Evolutionary conservation across 1,140 invertebrate genomes (phyloP), one percentile per base, ranked within the genome.

Genomic region (Choristoneura fumiferana): DNA sequence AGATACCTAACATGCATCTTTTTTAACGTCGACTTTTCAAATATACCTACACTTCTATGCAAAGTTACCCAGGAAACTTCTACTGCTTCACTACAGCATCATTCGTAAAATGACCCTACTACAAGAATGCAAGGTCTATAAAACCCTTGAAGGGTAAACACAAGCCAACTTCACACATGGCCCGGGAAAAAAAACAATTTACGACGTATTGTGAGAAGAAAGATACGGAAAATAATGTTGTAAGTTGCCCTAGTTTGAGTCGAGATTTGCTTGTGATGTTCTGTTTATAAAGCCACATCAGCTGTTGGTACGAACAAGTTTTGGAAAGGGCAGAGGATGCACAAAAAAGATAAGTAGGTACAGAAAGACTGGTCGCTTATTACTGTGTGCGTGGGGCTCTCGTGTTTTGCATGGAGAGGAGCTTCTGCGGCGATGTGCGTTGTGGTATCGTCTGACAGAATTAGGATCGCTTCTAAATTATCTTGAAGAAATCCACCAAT

Each of bases 71-170:
- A 29, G 22, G 22, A 29, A 29, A 29, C 6, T 29, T 29, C 22
- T 29, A 29, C 22, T 3, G 22, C 22, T 29, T 29, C 22, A 3
- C 22, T 29, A 2, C 22, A 22, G 29, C 18, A 33, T 29, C 43
- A n/a, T 18, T 49, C 12, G 3, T 22, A 29, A 49, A 49, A 49
- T 49, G 43, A 49, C 43, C 43, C 43, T 49, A 22, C 40, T 1
- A 5, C 4, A 12, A 22, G 10, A 45, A 49, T 18, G 18, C 43
- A 49, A 49, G 43, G 43, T 49, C 43, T 49, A 29, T 22, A 29
- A 49, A 49, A 49, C 43, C 43, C 12, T 12, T 33, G 18, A 49
- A 22, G 43, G 43, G 43, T 49, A 49, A 49, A 49, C 43, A 49
- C 18, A 6, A 49, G 9, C 43, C 8, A 49, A 49, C 43, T 49